phyloP scores from a whole-genome alignment of 92 coral and sea anemone genomes.

The Parazoanthus darwini region DNA sequence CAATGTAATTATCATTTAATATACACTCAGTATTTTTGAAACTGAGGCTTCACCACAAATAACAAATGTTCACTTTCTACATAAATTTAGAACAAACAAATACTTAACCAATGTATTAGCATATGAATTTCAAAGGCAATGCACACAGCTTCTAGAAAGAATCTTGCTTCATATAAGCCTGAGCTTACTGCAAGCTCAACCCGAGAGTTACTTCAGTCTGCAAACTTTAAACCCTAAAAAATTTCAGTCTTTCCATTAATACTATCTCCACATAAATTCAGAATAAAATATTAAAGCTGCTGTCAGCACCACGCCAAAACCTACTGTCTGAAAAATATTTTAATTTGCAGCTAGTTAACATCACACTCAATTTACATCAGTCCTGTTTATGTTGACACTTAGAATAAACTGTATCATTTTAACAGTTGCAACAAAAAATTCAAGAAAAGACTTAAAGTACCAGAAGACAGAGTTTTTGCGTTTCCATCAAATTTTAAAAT shows the following conservation, averaged over 20 bases:
- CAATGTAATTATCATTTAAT: background rate
- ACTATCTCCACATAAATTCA: background rate
- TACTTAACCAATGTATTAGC: background rate
- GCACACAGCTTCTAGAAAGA: too few species aligned
- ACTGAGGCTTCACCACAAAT: background rate
- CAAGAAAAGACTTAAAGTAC: too few species aligned
- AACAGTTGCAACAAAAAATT: background rate
- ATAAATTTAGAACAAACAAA: background rate
- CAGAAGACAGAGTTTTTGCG: background rate
- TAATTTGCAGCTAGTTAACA: background rate
- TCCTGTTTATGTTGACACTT: background rate
- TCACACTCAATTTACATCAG: background rate
- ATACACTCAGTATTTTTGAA: background rate
- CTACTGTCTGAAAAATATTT: conserved; percentile 1
- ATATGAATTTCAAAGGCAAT: background rate
- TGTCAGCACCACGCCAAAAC: background rate
- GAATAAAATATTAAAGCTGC: background rate
- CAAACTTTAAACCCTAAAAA: background rate
- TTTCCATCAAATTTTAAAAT: background rate
- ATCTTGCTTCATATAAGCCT: background rate
- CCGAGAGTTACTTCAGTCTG: background rate
- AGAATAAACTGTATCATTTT: too few species aligned
- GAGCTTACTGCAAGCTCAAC: background rate
- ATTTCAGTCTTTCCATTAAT: background rate
- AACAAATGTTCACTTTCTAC: background rate